Percentiles rank a stretch among this genome's conserved stretches.
These are phyloP conservation scores for Episyrphus balteatus DNA, from an alignment of 1,140 invertebrate species.

Conservation along the genomic window DNA sequence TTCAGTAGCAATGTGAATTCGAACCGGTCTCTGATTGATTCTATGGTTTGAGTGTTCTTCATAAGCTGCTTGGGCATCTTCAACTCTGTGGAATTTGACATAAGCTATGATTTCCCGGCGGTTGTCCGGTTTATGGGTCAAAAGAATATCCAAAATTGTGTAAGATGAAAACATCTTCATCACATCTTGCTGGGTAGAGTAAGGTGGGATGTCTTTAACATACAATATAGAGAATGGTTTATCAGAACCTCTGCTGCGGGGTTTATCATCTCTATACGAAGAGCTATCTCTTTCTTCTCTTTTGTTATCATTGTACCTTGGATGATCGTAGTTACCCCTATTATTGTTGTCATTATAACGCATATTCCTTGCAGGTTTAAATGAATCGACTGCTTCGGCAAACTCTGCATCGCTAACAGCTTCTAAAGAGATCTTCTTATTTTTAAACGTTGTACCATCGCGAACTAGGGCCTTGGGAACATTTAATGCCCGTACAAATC, in stretches of 20 bases:
- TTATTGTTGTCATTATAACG: conserved; percentile 1
- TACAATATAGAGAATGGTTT: conserved; percentile 45
- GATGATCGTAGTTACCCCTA: conserved; percentile 2
- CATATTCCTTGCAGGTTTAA: conserved; percentile 4
- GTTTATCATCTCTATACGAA: not conserved
- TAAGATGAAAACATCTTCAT: conserved; percentile 62
- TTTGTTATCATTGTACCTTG: not conserved
- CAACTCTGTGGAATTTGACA: conserved; percentile 58
- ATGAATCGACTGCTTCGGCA: conserved; percentile 19
- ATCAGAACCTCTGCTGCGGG: conserved; percentile 7
- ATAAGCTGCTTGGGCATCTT: conserved; percentile 53
- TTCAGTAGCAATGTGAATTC: conserved; percentile 41
- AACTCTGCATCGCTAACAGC: conserved; percentile 25
- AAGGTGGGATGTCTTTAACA: conserved; percentile 59
- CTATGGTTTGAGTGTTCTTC: conserved; percentile 41
- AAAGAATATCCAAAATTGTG: conserved; percentile 57
- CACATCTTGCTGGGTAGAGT: conserved; percentile 65
- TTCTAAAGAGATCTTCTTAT: conserved; percentile 36
- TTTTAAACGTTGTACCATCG: conserved; percentile 46
- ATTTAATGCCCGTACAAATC: conserved; percentile 56
- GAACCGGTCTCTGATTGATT: conserved; percentile 46
- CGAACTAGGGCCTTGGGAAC: conserved; percentile 56
- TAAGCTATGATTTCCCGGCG: conserved; percentile 50
- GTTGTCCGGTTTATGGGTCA: conserved; percentile 45
- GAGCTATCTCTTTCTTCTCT: not conserved